Percentiles rank a stretch among this genome's conserved stretches.
Evolutionary conservation across 2,888 invertebrate species (phyloP).

Genomic region (Agrenia bidenticulata): DNA sequence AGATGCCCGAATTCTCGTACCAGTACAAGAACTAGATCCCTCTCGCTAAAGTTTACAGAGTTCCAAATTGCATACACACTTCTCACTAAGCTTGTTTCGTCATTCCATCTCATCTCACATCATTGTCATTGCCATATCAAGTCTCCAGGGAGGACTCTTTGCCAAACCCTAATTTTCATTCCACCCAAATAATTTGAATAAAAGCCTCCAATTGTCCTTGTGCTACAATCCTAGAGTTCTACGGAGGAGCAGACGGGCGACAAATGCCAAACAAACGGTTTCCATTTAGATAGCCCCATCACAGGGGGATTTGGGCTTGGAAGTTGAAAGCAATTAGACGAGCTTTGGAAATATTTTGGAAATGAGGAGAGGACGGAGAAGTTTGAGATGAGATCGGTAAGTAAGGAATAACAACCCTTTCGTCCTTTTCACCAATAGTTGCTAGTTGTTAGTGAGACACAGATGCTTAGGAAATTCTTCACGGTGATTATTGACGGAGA

Average conservation of each 20-base stretch:
- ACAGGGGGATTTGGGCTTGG: background rate
- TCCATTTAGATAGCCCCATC: background rate
- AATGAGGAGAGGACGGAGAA: background rate
- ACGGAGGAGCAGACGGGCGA: too few relatives aligned
- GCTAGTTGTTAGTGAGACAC: background rate
- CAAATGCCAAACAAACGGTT: background rate
- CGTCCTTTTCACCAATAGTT: background rate
- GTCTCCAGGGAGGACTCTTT: conserved; percentile 2
- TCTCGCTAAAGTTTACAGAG: too few relatives aligned
- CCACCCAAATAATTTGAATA: background rate
- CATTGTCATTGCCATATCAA: conserved; percentile 13
- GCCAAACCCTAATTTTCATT: conserved; percentile 2
- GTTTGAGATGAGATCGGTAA: background rate
- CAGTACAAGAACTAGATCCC: too few relatives aligned
- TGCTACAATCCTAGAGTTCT: background rate
- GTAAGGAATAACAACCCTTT: conserved; percentile 3
- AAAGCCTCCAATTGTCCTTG: background rate
- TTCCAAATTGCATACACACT: too few relatives aligned
- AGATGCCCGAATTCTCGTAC: too few relatives aligned
- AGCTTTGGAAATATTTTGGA: background rate
- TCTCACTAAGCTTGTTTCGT: background rate
- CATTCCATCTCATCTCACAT: conserved; percentile 7
- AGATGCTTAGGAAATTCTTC: conserved; percentile 17
- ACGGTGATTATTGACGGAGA: conserved; percentile 16
- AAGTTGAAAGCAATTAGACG: conserved; percentile 4